Base-by-base conservation (phyloP, 2,113 vertebrate species). In the Chloebia gouldiae region DNA sequence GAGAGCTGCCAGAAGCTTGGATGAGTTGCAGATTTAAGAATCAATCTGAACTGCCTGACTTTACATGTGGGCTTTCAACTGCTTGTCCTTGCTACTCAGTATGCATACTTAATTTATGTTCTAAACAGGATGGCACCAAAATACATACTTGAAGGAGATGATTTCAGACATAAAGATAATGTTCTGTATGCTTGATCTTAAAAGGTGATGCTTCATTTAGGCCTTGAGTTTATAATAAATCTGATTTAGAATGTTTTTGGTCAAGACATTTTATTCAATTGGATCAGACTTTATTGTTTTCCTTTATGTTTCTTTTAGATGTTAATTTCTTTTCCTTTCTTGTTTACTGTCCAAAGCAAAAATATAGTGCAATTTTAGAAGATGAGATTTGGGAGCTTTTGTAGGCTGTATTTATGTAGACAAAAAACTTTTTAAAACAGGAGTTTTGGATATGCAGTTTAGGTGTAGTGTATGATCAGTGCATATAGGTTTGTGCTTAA, bases 301-400 rank as follows among this genome's bases (percentile, higher is more conserved):
- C 15, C 13, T 96, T 93, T 91, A 86, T 93, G 51, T 37, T 93
- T 95, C 64, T 92, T 95, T 88, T 87, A 93, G 92, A 87, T 92
- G 70, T 73, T 94, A 60, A 73, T 95, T 91, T 91, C 27, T 94
- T 88, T 80, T 45, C 33, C 31, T 57, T 44, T 87, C 80, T 79
- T 88, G 81, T 82, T 91, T 8, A 5, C n/a, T 66, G 31, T 71
- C 39, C 33, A 85, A 84, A 88, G 24, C 4, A 27, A 93, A 82
- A 96, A 73, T 42, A n/a, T 33, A 40, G 9, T 61, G 65, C 61
- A 78, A 27, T 94, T 96, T 79, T 88, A 76, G 72, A 92, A 75
- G 40, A 69, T 61, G 45, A 82, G 53, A 28, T 16, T 40, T 19
- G 33, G 23, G 35, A 86, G 5, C 11, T 39, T 89, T 76, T 22